These are phyloP conservation scores for Diarsia brunnea DNA, from an alignment of 2,888 invertebrate species.

Conservation along the genomic window DNA sequence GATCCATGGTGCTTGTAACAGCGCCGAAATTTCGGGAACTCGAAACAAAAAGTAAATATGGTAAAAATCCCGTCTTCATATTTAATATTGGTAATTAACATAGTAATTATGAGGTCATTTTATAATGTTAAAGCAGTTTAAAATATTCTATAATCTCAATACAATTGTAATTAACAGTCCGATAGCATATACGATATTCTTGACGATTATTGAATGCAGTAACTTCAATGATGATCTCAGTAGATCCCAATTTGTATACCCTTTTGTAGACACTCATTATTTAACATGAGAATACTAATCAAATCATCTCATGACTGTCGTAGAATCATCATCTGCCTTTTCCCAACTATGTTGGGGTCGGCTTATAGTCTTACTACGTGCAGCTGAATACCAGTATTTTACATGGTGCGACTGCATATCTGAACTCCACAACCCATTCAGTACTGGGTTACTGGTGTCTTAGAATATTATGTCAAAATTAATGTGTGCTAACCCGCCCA, in stretches of 20 bases:
- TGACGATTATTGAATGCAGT: conserved; percentile 6
- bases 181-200: conserved; percentile 37
- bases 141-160: neutral
- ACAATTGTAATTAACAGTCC: conserved; percentile 34
- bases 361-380: too few species aligned
- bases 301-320: neutral
- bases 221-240: conserved; percentile 33
- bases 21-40: too few species aligned
- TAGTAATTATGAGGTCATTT: neutral
- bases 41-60: too few species aligned
- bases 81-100: neutral
- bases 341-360: too few species aligned
- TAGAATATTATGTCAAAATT: neutral
- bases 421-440: too few species aligned
- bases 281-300: neutral
- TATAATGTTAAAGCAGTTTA: conserved; percentile 16
- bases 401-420: too few species aligned
- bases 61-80: neutral
- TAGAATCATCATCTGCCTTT: neutral
- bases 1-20: too few species aligned
- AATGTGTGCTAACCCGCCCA: neutral
- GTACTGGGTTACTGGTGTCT: too few species aligned
- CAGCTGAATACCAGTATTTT: too few species aligned
- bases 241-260: conserved; percentile 16
- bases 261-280: neutral